These are phyloP conservation scores for Pseudeuparius sepicola DNA, from an alignment of 2,888 invertebrate species.

Conservation along the genomic window DNA sequence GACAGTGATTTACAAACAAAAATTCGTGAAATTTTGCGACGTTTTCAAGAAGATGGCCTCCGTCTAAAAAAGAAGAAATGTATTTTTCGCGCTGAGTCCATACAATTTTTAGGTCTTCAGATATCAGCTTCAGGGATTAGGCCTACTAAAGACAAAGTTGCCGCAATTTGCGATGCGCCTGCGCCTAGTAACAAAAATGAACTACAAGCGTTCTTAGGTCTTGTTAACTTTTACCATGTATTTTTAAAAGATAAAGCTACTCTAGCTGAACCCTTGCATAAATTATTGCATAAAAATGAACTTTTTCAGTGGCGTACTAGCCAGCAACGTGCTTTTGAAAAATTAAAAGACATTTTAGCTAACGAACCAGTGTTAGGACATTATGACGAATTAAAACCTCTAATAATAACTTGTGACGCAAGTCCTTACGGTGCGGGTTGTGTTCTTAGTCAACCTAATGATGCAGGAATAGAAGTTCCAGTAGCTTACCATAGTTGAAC, in stretches of 20 bases:
- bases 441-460: slow-evolving; percentile 5
- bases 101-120: slow-evolving; percentile 8
- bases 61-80: slow-evolving; percentile 8
- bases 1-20: no score
- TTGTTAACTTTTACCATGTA: slow-evolving; percentile 9
- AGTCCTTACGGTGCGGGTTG: slow-evolving; percentile 13
- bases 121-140: slow-evolving; percentile 8
- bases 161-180: slow-evolving; percentile 1
- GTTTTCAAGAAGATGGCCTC: slow-evolving; percentile 8
- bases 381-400: slow-evolving; percentile 7
- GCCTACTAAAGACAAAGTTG: slow-evolving; percentile 5
- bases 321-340: no score
- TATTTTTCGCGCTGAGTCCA: not conserved
- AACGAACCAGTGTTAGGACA: slow-evolving; percentile 4
- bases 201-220: slow-evolving; percentile 6
- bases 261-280: slow-evolving; percentile 3
- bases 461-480: not conserved
- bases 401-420: slow-evolving; percentile 11
- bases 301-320: slow-evolving; percentile 6
- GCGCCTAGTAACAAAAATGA: slow-evolving; percentile 8
- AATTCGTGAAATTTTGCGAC: no score
- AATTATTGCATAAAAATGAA: slow-evolving; percentile 4
- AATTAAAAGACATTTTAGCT: slow-evolving; percentile 7
- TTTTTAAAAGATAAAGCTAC: slow-evolving; percentile 6
- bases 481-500: slow-evolving; percentile 8